Evolutionary conservation across 2,113 vertebrate species (phyloP).

Genomic region (Osmerus mordax): DNA sequence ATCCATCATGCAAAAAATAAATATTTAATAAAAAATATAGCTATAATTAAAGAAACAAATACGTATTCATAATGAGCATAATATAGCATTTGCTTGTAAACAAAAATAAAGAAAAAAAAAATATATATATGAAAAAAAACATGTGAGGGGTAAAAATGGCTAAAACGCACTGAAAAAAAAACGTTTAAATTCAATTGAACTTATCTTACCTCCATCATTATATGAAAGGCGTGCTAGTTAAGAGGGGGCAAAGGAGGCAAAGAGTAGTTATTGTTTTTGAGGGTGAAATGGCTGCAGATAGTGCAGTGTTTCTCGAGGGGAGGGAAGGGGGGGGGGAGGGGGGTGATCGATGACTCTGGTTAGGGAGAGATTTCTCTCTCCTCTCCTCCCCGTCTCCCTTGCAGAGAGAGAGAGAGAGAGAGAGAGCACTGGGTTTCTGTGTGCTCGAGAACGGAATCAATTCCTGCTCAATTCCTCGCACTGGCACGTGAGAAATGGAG

Average conservation of each 20-base stretch:
- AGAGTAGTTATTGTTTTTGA: conserved; percentile 84
- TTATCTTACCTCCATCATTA: conserved; percentile 99
- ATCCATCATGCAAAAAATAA: conserved; percentile 55
- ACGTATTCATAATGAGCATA: not conserved
- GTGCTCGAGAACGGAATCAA: conserved; percentile 44
- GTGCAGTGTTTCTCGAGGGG: conserved; percentile 12
- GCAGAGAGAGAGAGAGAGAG: not conserved
- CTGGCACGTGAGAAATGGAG: conserved; percentile 48
- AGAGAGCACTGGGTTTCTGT: not conserved
- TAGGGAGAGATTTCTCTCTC: not conserved
- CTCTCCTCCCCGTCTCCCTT: too few species aligned
- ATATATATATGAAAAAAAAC: not conserved
- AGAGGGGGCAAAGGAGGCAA: conserved; percentile 63
- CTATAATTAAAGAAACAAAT: too few species aligned
- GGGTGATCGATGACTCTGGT: conserved; percentile 16
- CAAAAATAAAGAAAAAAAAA: conserved; percentile 30
- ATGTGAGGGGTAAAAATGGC: conserved; percentile 19
- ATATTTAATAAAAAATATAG: too few species aligned
- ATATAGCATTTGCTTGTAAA: conserved; percentile 60
- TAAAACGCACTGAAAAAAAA: conserved; percentile 3
- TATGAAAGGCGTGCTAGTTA: conserved; percentile 99
- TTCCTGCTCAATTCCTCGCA: conserved; percentile 47
- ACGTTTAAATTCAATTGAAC: conserved; percentile 68
- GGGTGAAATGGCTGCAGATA: conserved; percentile 67
- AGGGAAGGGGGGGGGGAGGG: conserved; percentile 16